These are phyloP conservation scores for Phasianus colchicus DNA, from an alignment of 2,113 vertebrate species.

Conservation along the genomic window DNA sequence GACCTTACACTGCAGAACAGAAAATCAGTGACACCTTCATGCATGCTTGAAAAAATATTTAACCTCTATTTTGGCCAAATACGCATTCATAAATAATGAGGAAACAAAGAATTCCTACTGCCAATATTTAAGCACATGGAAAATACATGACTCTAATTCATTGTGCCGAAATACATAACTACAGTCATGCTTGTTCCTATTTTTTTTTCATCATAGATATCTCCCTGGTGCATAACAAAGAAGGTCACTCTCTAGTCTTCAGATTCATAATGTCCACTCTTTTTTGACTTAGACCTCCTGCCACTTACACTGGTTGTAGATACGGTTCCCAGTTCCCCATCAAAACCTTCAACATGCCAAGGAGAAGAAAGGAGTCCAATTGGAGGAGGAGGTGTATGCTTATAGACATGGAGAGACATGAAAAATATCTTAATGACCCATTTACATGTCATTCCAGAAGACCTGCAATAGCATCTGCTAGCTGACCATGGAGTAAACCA, in stretches of 20 bases:
- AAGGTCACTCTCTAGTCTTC: neutral
- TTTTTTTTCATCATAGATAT: neutral
- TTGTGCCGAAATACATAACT: neutral
- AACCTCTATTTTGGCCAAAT: neutral
- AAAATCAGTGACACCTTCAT: neutral
- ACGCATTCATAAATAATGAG: neutral
- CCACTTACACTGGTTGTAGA: accelerated
- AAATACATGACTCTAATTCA: neutral
- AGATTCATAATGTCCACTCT: too few relatives aligned
- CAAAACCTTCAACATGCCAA: neutral
- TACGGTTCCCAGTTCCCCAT: neutral
- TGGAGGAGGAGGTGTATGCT: neutral
- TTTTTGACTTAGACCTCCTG: neutral
- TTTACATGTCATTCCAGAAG: neutral
- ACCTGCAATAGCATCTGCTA: neutral
- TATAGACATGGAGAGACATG: neutral
- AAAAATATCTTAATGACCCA: neutral
- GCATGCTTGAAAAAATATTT: neutral
- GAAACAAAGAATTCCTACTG: neutral
- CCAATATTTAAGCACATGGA: neutral
- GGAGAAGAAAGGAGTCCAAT: neutral
- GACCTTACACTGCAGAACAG: neutral
- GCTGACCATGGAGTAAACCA: neutral
- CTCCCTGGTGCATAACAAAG: neutral
- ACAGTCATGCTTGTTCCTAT: neutral